phyloP scores from a whole-genome alignment of 2,113 vertebrate species.

The Ammodytes marinus region DNA sequence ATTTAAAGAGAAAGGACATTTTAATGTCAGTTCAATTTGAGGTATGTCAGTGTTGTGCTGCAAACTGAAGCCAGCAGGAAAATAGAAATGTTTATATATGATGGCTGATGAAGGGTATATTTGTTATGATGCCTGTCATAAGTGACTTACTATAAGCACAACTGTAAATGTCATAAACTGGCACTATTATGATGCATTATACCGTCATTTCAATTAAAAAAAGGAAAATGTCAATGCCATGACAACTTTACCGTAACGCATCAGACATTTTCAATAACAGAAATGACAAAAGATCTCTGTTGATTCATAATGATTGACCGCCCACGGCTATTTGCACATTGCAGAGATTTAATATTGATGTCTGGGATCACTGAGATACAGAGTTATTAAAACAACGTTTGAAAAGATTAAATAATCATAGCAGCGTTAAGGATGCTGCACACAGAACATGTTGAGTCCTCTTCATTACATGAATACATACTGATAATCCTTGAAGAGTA shows the following conservation, averaged over 20 bases:
- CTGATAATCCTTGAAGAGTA: neutral
- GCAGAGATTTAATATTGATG: constrained; percentile 12
- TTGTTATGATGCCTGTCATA: neutral
- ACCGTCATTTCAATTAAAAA: neutral
- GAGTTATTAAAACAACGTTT: neutral
- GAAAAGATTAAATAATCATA: neutral
- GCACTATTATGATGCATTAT: neutral
- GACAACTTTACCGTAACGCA: neutral
- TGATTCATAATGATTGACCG: neutral
- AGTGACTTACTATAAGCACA: neutral
- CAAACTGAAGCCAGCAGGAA: neutral
- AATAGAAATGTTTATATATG: too few species aligned
- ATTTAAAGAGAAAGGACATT: neutral
- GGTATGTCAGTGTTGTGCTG: neutral
- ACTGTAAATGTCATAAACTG: constrained; percentile 9
- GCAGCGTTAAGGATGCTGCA: neutral
- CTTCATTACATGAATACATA: neutral
- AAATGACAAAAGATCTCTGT: neutral
- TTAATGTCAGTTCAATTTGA: neutral
- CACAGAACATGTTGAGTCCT: neutral
- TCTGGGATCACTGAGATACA: neutral
- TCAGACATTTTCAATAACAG: neutral
- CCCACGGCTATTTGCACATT: neutral
- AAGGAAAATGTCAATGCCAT: too few species aligned
- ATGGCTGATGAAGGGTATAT: neutral